Percentiles rank a stretch among this genome's conserved stretches.
These are phyloP conservation scores for Hyalella azteca DNA, from an alignment of 2,888 invertebrate species.

Conservation along the genomic window DNA sequence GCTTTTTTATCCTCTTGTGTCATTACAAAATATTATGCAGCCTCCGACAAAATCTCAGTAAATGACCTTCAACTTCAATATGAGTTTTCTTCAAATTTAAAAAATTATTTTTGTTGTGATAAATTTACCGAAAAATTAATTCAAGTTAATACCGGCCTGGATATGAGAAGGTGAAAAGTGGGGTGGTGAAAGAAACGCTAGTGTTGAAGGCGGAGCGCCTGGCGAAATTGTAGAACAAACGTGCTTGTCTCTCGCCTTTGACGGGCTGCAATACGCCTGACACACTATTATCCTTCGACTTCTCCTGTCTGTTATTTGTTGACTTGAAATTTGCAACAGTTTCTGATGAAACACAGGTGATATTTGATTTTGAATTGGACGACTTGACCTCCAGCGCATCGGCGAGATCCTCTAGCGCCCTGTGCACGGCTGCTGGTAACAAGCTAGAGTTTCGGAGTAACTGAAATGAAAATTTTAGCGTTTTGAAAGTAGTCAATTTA, in stretches of 20 bases:
- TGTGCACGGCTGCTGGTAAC: too few relatives aligned
- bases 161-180: conserved; percentile 60
- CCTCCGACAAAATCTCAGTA: too few relatives aligned
- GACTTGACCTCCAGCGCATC: background rate
- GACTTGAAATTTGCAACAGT: background rate
- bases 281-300: conserved; percentile 45
- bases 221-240: conserved; percentile 56
- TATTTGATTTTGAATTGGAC: too few relatives aligned
- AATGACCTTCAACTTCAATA: too few relatives aligned
- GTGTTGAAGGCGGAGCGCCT: conserved; percentile 60
- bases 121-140: too few relatives aligned
- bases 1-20: too few relatives aligned
- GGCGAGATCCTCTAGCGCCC: background rate
- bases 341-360: background rate
- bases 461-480: background rate
- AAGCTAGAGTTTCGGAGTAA: background rate
- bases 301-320: background rate
- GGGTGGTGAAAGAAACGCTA: conserved; percentile 60
- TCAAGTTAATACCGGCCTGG: conserved; percentile 46
- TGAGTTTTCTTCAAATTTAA: too few relatives aligned
- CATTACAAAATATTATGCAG: too few relatives aligned
- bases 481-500: background rate
- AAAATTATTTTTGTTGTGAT: too few relatives aligned
- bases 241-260: conserved; percentile 41
- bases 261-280: conserved; percentile 46